Evolutionary conservation across 2,113 vertebrate genomes (phyloP).

Genomic region (Sphaerodactylus townsendi): DNA sequence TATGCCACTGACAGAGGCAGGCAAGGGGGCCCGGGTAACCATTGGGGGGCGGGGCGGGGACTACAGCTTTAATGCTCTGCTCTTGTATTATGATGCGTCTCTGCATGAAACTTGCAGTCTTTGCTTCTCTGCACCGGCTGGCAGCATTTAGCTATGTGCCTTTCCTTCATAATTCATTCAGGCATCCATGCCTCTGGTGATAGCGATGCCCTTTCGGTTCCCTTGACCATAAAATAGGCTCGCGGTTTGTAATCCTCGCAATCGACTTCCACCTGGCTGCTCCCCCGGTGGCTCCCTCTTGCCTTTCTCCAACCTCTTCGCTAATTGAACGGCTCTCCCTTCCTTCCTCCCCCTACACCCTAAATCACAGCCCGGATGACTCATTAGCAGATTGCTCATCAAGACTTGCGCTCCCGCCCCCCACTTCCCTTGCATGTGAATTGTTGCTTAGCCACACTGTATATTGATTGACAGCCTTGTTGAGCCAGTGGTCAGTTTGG

Average conservation of each 20-base stretch:
- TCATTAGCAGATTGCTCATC: neutral
- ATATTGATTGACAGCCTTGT: too few species aligned
- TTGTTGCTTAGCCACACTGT: too few species aligned
- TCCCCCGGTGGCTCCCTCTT: neutral
- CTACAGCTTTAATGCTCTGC: too few species aligned
- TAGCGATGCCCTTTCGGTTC: neutral
- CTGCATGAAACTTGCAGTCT: too few species aligned
- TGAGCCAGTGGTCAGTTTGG: too few species aligned
- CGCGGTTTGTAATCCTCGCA: neutral
- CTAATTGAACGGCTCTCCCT: neutral
- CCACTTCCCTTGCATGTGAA: too few species aligned
- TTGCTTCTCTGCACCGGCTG: too few species aligned
- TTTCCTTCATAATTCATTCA: neutral
- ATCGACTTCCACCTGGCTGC: neutral
- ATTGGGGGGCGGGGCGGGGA: too few species aligned
- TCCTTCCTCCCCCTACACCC: neutral
- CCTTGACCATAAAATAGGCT: neutral
- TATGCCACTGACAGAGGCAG: too few species aligned
- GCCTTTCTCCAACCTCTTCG: neutral
- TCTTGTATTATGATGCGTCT: too few species aligned
- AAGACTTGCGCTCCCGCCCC: neutral
- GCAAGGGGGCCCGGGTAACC: too few species aligned
- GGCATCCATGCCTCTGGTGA: neutral
- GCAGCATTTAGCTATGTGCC: neutral
- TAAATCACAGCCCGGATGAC: neutral